Evolutionary conservation across 2,797 vertebrate genomes (phyloP), one percentile per base, ranked within the genome.

Genomic region (Onychomys leucogaster): DNA sequence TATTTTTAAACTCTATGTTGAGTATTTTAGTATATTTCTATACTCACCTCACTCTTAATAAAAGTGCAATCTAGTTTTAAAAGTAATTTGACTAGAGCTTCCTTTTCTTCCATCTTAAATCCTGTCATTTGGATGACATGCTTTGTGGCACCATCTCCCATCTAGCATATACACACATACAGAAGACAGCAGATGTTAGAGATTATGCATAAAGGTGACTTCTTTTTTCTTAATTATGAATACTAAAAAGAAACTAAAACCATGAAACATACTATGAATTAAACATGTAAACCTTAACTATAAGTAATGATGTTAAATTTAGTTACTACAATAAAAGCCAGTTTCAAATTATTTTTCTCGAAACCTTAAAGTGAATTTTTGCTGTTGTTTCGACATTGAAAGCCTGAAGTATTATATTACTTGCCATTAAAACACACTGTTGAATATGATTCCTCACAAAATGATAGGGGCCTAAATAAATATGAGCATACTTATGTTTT

Each of bases 61-160:
- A 98, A 98, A 80, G 97, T 83, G 85, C 99, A 99, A 94, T 98
- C 97, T 96, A 99, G 97, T 81, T 95, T 98, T 90, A 96, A 69
- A 73, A 99, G 96, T 4, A 97, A 83, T 87, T 98, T 76, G 27
- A 96, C 86, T 3, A 99, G 92, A 0, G 85, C 91, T 77, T 75
- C 85, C 34, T 98, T 99, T 94, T 99, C 99, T 59, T 85, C 34
- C 43, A 98, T 95, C 65, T 96, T 98, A 98, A 99, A 99, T 71
- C 99, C 99, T 27, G 99, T 99, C 81, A 99, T 88, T 3, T 99
- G 99, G 92, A 99, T 97, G 93, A 98, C 82, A 55, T 85, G 98
- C 43, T 98, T 97, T 85, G 95, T 91, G 32, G 46, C 0, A 14
- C 2, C 55, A 27, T 90, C 80, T 78, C 97, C 97, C 98, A 98